Base-by-base conservation (phyloP, 2,797 vertebrate genomes). In the Amblyraja radiata region DNA sequence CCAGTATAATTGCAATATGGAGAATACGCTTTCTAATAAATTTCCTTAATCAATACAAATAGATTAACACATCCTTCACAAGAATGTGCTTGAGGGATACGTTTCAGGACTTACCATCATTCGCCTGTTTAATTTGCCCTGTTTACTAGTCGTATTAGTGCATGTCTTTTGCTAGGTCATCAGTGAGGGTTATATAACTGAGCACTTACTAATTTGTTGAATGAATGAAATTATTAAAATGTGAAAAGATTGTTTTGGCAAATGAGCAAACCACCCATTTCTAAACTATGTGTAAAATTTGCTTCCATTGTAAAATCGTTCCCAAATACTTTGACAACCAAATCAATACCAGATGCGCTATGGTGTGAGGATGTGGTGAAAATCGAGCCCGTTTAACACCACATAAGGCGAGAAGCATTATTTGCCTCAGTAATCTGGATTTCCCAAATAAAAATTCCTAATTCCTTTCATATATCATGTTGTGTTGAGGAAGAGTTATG, bases 201-300 rank as follows among this genome's bases (percentile, higher is more conserved):
- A 88, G 7, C 21, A 18, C 8, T 68, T 68, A 18, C 16, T 36
- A 88, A 88, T 14, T 36, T 16, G n/a, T 65, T 36, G 32, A 32
- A 32, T 18, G n/a, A 88, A 88, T 88, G 6, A 88, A 88, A 68
- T 88, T 68, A 63, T 68, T 88, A 63, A 63, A 88, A 88, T 68
- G 58, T 61, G 25, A 84, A 25, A 3, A 11, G 81, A 58, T 25
- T 28, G 4, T 36, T 88, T 88, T 88, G 63, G 84, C 14, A 32
- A 88, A 88, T 88, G n/a, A 68, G 63, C 84, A 88, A 88, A 68
- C 32, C 84, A 88, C 10, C 61, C 16, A 68, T 32, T 36, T 88
- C 84, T 68, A 16, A 68, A 18, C 61, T 65, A 88, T 88, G 84
- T 88, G 7, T 36, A 88, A 88, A 88, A 68, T 88, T 68, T 32